Evolutionary conservation across 2,888 invertebrate species (phyloP), one percentile per base, ranked within the genome.

Genomic region (Cistogaster globosa): DNA sequence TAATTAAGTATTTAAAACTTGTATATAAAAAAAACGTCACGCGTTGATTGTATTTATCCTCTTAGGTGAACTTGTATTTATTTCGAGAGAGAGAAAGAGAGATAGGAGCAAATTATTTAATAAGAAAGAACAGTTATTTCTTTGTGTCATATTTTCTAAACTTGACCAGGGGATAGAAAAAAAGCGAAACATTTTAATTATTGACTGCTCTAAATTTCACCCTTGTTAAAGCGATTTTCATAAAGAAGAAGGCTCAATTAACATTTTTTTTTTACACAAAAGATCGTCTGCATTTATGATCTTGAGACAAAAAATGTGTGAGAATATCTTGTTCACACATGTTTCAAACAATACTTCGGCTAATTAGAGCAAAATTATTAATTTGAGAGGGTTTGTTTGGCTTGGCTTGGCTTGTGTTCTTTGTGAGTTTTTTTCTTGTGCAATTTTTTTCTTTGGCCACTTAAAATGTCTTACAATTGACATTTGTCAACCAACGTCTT

Each of bases 401-500:
- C 32, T 53, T 62, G n/a, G n/a, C n/a, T n/a, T n/a, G n/a, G n/a
- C n/a, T n/a, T 12, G 4, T 11, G 26, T 5, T 16, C 14, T 51
- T 36, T 60, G 14, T 62, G 8, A 51, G 22, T 32, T 3, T 32
- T 32, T 18, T 18, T 38, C 18, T 8, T 55, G 45, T 62, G 53
- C 53, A 22, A 51, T n/a, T 16, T 20, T 3, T 22, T 55, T 65
- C 18, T 22, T 58, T 11, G 45, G 60, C 51, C 26, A 62, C 42
- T 65, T 45, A 22, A 75, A 57, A 63, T 79, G 83, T 75, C 78
- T 79, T 63, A 79, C 67, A 83, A 78, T 68, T 83, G 83, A 69
- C 83, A 83, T 79, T 74, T 79, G 78, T 83, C 78, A 83, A 69
- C 83, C 78, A 83, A 69, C 83, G 83, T 32, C 26, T 12, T 22